Conservation (phyloP, 1,140 invertebrate genomes). For the Homalodisca vitripennis region DNA sequence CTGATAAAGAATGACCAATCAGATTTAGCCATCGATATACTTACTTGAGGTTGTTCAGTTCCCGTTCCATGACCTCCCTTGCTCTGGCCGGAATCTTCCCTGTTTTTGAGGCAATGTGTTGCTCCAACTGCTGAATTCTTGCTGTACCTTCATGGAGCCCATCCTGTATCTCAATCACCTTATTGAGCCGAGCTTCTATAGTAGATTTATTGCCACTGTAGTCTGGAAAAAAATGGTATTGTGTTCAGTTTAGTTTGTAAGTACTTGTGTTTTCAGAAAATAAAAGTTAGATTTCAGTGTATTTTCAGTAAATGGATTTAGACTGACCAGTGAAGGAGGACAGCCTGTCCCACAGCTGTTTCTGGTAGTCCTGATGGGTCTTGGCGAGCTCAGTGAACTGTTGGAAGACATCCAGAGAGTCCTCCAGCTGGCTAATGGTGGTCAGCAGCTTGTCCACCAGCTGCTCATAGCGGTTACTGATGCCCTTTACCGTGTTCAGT, state of each 20-base stretch:
- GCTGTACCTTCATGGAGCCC: constrained; percentile 69
- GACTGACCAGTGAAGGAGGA: constrained; percentile 58
- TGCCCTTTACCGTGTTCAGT: constrained; percentile 59
- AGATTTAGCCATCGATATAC: background rate
- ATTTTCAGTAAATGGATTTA: background rate
- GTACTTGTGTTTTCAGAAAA: no score
- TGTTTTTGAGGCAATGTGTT: constrained; percentile 65
- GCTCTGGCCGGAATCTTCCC: constrained; percentile 67
- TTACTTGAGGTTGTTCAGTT: constrained; percentile 69
- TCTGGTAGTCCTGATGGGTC: constrained; percentile 81
- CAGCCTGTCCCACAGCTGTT: constrained; percentile 81
- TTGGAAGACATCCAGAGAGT: constrained; percentile 72
- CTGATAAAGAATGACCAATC: no score
- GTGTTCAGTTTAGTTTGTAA: no score
- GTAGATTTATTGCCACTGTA: constrained; percentile 77
- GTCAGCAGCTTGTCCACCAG: constrained; percentile 59
- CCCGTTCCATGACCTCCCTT: constrained; percentile 77
- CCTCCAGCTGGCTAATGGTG: constrained; percentile 69
- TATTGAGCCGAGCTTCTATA: constrained; percentile 67
- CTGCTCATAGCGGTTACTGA: constrained; percentile 74
- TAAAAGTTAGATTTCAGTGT: no score
- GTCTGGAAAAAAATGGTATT: constrained; percentile 60
- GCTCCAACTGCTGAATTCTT: constrained; percentile 66
- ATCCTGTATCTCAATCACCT: constrained; percentile 76
- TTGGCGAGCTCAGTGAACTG: constrained; percentile 84